These are phyloP conservation scores for Gorilla gorilla DNA, from an alignment of 2,113 vertebrate species.

Conservation along the genomic window DNA sequence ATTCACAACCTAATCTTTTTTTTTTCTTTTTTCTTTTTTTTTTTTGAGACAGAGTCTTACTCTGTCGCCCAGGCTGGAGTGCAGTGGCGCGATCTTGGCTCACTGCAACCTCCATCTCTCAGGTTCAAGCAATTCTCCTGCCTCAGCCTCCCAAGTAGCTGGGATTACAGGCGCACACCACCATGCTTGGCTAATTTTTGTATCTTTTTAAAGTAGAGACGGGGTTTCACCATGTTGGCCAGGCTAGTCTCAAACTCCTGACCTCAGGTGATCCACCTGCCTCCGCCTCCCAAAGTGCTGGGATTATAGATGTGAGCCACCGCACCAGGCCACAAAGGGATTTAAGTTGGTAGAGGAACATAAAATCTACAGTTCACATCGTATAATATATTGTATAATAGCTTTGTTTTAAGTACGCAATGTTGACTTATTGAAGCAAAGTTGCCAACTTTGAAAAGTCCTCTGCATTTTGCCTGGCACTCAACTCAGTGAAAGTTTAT, in stretches of 20 bases:
- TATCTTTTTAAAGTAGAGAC: neutral
- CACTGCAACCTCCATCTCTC: neutral
- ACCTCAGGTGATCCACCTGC: neutral
- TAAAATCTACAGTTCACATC: neutral
- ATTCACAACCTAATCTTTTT: neutral
- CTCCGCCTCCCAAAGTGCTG: neutral
- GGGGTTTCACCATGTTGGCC: neutral
- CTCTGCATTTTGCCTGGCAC: neutral
- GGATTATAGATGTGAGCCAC: neutral
- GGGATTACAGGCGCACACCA: neutral
- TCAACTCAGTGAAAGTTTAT: neutral
- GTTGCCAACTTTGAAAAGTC: conserved; percentile 8
- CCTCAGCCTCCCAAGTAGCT: neutral
- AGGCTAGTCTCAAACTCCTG: neutral
- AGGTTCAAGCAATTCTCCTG: neutral
- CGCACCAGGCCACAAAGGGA: neutral
- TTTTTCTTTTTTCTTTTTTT: neutral
- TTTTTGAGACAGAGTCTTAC: neutral
- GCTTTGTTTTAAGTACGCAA: neutral
- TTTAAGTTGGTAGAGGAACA: neutral
- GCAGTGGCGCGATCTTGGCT: neutral
- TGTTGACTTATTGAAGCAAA: neutral
- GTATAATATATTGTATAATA: neutral
- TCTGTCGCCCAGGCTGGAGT: neutral
- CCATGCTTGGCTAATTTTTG: neutral